These are phyloP conservation scores for Catocala fraxini DNA, from an alignment of 2,888 invertebrate species.

Conservation along the genomic window DNA sequence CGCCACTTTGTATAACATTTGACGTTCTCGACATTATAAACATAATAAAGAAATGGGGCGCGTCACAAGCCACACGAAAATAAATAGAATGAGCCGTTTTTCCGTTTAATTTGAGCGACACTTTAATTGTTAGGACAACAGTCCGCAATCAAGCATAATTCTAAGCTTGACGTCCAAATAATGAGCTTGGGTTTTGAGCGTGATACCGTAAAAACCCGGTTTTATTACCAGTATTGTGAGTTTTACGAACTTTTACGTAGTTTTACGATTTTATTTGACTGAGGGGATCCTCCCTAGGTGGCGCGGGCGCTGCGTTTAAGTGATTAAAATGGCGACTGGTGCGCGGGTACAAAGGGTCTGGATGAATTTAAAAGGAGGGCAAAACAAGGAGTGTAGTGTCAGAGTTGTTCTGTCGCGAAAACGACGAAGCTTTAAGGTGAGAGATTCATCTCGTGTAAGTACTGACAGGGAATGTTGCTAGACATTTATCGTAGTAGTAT, in stretches of 20 bases:
- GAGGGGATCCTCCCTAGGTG: constrained; percentile 30
- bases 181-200: constrained; percentile 59
- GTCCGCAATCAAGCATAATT: constrained; percentile 61
- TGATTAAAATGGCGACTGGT: constrained; percentile 80
- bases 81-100: constrained; percentile 51
- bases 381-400: constrained; percentile 58
- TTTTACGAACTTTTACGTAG: constrained; percentile 59
- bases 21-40: neutral
- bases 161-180: constrained; percentile 62
- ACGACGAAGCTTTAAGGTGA: constrained; percentile 8
- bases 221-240: constrained; percentile 67
- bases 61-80: constrained; percentile 25
- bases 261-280: constrained; percentile 70
- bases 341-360: constrained; percentile 73
- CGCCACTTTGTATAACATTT: neutral
- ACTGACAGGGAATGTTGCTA: no score
- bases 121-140: constrained; percentile 65
- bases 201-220: constrained; percentile 59
- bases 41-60: neutral
- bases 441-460: neutral
- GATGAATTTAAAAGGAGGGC: constrained; percentile 81
- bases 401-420: constrained; percentile 14
- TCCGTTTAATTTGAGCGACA: constrained; percentile 62
- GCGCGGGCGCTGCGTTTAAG: constrained; percentile 72
- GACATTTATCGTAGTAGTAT: no score